Evolutionary conservation across 2,113 vertebrate species (phyloP).

Genomic region (Myocastor coypus): DNA sequence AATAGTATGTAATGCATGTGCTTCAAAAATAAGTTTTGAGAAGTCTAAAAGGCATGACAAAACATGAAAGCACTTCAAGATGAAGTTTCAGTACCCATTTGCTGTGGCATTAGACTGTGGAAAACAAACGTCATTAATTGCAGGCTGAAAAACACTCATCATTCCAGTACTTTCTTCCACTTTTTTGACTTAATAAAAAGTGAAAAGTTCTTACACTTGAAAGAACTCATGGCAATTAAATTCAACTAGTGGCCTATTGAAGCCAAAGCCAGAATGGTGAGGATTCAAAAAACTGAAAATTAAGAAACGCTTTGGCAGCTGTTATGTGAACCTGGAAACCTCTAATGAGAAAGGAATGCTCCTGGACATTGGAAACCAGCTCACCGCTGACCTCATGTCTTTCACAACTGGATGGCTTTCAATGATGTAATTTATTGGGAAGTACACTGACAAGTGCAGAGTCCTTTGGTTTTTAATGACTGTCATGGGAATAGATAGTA

Average conservation of each 20-base stretch:
- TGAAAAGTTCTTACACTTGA: constrained; percentile 57
- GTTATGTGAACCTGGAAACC: constrained; percentile 33
- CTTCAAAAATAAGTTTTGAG: constrained; percentile 69
- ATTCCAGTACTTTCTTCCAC: constrained; percentile 4
- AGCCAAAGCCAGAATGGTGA: constrained; percentile 51
- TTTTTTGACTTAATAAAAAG: constrained; percentile 68
- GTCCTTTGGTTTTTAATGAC: constrained; percentile 51
- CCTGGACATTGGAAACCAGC: constrained; percentile 55
- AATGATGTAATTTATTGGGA: constrained; percentile 55
- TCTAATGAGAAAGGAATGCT: constrained; percentile 61
- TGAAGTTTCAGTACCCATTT: constrained; percentile 43
- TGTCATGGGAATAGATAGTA: constrained; percentile 27
- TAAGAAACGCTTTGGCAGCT: constrained; percentile 69
- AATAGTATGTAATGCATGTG: constrained; percentile 50
- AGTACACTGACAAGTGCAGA: constrained; percentile 52
- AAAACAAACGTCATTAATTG: constrained; percentile 64
- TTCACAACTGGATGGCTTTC: constrained; percentile 37
- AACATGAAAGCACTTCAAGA: constrained; percentile 54
- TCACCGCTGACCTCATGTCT: constrained; percentile 59
- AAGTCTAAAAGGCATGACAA: constrained; percentile 62
- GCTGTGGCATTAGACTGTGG: constrained; percentile 15
- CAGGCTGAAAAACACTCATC: constrained; percentile 51
- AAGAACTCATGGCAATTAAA: constrained; percentile 69
- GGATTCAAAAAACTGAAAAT: constrained; percentile 52
- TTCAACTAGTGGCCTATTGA: constrained; percentile 63